A percentile compares a stretch with the other conserved stretches of the same genome.
phyloP scores from a whole-genome alignment of 1,140 invertebrate species.

The Penaeus japonicus region DNA sequence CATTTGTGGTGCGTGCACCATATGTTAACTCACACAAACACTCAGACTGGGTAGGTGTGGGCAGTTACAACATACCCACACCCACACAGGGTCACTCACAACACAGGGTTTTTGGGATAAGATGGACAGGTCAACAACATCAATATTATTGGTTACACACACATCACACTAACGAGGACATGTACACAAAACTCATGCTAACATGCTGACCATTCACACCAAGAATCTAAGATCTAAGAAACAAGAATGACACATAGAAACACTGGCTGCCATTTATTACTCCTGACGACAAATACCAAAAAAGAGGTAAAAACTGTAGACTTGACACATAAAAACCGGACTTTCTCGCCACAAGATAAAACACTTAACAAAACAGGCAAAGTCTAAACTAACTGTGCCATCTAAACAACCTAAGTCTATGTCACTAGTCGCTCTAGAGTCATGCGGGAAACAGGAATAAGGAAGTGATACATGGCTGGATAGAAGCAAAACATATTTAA shows the following conservation, averaged over 20 bases:
- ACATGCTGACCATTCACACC: too few relatives aligned
- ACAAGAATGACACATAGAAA: too few relatives aligned
- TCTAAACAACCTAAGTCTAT: conserved; percentile 48
- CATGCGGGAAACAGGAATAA: conserved; percentile 50
- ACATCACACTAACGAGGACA: too few relatives aligned
- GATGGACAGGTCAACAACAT: too few relatives aligned
- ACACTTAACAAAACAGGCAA: conserved; percentile 37
- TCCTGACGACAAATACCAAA: too few relatives aligned
- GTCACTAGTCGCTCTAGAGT: conserved; percentile 48
- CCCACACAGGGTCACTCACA: conserved; percentile 15
- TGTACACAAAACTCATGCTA: too few relatives aligned
- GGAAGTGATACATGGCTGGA: conserved; percentile 50
- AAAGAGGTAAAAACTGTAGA: not conserved
- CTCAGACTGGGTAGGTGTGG: conserved; percentile 19
- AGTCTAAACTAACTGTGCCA: conserved; percentile 50
- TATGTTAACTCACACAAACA: conserved; percentile 46
- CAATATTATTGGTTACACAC: too few relatives aligned
- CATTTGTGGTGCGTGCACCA: conserved; percentile 43
- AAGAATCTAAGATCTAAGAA: too few relatives aligned
- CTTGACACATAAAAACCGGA: not conserved
- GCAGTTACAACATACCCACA: not conserved
- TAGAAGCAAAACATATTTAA: conserved; percentile 42
- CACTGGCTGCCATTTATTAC: too few relatives aligned
- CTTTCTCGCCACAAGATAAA: conserved; percentile 30
- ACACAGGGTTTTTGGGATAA: too few relatives aligned